Evolutionary conservation across 2,888 invertebrate species (phyloP), one percentile per base, ranked within the genome.

Genomic region (Monoplex corrugatus): DNA sequence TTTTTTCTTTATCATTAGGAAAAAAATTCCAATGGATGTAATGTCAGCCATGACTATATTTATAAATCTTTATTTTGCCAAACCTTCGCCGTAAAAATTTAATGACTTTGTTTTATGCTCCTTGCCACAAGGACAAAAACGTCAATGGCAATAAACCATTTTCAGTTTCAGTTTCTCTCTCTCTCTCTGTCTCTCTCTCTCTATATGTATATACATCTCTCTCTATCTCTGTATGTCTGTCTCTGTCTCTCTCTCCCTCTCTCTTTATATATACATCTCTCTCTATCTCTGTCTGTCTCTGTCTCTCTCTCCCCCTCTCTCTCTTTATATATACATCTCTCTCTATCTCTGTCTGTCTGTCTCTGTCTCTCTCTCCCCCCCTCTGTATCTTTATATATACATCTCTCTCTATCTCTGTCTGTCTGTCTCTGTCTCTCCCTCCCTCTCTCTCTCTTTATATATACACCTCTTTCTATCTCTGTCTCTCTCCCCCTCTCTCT

Each of bases 301-400:
- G 23, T 68, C 28, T 68, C 28, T 68, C 28, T 68, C 2, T 68
- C 2, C n/a, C 28, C 8, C 68, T 68, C n/a, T 1, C 8, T 10
- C 6, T n/a, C 68, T 1, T n/a, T 6, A 28, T n/a, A 1, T 28
- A 8, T 6, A 1, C 68, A n/a, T 16, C 19, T 1, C 8, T 0
- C 1, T 68, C 68, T 23, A 23, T 16, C 68, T 68, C 63, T 68
- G 6, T 68, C 68, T 13, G 28, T 68, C 68, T 63, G 23, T 63
- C 63, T 63, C 63, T 63, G 23, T 63, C 63, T n/a, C 57, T 86
- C 72, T 72, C 86, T 86, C 68, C 72, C 86, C 38, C 86, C 57
- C 75, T 86, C 86, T 86, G 72, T 68, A 68, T 86, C 86, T 86
- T 72, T 68, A 1, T 68, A 1, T 68, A 23, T 68, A 23, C n/a